These are phyloP conservation scores for Sweltsa coloradensis DNA, from an alignment of 1,140 invertebrate genomes.

Conservation along the genomic window DNA sequence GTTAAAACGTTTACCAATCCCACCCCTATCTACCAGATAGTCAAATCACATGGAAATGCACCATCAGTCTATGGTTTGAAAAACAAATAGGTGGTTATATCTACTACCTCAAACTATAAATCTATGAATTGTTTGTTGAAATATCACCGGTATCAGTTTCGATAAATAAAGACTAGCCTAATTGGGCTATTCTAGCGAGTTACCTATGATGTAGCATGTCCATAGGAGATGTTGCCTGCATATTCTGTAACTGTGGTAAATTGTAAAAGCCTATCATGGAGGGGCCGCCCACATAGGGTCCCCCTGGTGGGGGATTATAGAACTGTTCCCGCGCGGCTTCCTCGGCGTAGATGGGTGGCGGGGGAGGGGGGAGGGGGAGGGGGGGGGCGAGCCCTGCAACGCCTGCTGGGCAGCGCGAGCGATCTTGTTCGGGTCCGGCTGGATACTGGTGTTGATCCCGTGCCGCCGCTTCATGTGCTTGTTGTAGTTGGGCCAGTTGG, in stretches of 20 bases:
- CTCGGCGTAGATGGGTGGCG: background rate
- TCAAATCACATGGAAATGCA: too few relatives aligned
- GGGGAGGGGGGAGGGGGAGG: background rate
- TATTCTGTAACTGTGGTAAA: slow-evolving; percentile 2
- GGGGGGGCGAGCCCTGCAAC: background rate
- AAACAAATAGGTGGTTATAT: too few relatives aligned
- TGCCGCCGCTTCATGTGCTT: slow-evolving; percentile 63
- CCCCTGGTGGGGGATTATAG: slow-evolving; percentile 1
- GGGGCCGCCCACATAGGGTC: background rate
- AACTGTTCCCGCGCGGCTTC: background rate
- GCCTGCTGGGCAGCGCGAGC: background rate
- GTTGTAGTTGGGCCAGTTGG: slow-evolving; percentile 64
- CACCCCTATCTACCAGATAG: too few relatives aligned
- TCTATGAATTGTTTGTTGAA: too few relatives aligned
- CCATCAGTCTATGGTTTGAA: too few relatives aligned
- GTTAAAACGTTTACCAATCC: too few relatives aligned
- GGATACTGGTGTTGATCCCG: slow-evolving; percentile 36
- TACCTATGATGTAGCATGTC: slow-evolving; percentile 7
- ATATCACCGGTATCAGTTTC: too few relatives aligned
- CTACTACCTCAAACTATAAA: too few relatives aligned
- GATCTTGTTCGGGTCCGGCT: slow-evolving; percentile 12
- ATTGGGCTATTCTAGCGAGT: too few relatives aligned
- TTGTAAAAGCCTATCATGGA: slow-evolving; percentile 5
- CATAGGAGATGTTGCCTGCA: background rate
- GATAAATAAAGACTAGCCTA: too few relatives aligned